phyloP scores from a whole-genome alignment of 1,140 invertebrate species.

The Bombus vancouverensis region DNA sequence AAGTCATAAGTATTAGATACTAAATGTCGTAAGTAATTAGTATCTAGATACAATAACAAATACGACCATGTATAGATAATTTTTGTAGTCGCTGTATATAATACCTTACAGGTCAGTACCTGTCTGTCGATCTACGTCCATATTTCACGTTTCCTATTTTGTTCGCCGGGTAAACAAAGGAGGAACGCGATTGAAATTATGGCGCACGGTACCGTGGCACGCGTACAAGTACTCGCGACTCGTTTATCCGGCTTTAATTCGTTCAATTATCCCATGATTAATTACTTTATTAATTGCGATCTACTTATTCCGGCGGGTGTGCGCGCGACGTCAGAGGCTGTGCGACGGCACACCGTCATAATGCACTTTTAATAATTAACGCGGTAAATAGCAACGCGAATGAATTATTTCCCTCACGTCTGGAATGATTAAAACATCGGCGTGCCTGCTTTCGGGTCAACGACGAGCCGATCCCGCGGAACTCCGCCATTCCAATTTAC shows the following conservation, averaged over 20 bases:
- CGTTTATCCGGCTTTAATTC: conserved; percentile 49
- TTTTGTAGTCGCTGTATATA: no score
- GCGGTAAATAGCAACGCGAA: conserved; percentile 40
- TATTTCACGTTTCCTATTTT: conserved; percentile 26
- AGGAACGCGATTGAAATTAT: conserved; percentile 31
- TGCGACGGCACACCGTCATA: conserved; percentile 15
- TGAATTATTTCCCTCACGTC: conserved; percentile 35
- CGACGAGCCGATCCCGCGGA: conserved; percentile 2
- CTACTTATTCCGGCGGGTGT: conserved; percentile 34
- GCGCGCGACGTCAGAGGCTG: not conserved
- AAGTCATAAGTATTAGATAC: no score
- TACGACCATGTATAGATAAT: no score
- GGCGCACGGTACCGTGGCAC: not conserved
- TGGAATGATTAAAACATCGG: conserved; percentile 38
- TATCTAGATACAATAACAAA: no score
- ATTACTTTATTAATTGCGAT: conserved; percentile 54
- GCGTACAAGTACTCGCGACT: conserved; percentile 7
- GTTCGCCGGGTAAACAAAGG: conserved; percentile 34
- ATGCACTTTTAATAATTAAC: conserved; percentile 57
- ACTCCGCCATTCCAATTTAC: conserved; percentile 8
- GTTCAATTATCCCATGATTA: conserved; percentile 55
- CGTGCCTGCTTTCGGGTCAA: not conserved
- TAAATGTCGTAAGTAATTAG: no score
- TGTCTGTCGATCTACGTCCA: not conserved
- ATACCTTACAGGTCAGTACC: no score